Percentiles rank a stretch among this genome's conserved stretches.
phyloP scores from a whole-genome alignment of 2,113 vertebrate species.

The Cromileptes altivelis region DNA sequence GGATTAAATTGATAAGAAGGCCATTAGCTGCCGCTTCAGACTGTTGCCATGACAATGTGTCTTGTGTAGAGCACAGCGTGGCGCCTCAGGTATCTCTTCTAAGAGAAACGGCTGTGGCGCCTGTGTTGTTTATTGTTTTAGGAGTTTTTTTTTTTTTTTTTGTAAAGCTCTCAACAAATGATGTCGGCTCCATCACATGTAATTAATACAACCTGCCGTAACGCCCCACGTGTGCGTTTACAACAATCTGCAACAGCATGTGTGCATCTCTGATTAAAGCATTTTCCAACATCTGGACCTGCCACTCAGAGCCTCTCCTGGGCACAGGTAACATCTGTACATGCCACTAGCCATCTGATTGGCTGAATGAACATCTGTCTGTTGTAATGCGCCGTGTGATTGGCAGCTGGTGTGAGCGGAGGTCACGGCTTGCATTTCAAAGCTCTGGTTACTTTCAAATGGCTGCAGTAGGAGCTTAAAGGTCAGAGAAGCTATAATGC shows the following conservation, averaged over 20 bases:
- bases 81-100: slow-evolving; percentile 63
- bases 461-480: slow-evolving; percentile 46
- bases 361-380: slow-evolving; percentile 51
- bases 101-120: slow-evolving; percentile 1
- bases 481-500: slow-evolving; percentile 52
- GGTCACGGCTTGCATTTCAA: slow-evolving; percentile 35
- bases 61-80: slow-evolving; percentile 47
- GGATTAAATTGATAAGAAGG: slow-evolving; percentile 76
- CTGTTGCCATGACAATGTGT: slow-evolving; percentile 71
- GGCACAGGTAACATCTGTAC: slow-evolving; percentile 62
- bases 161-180: neutral
- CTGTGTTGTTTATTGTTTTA: neutral
- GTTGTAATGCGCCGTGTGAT: slow-evolving; percentile 12
- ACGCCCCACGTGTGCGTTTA: neutral
- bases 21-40: slow-evolving; percentile 73
- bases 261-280: slow-evolving; percentile 9
- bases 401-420: slow-evolving; percentile 34
- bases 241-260: slow-evolving; percentile 1
- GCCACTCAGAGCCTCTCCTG: slow-evolving; percentile 54
- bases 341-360: slow-evolving; percentile 29
- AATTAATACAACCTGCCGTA: slow-evolving; percentile 2
- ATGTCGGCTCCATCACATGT: slow-evolving; percentile 29
- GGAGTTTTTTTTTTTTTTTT: neutral
- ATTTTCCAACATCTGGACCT: slow-evolving; percentile 65
- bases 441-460: neutral